Percentiles rank a stretch among this genome's conserved stretches.
These are phyloP conservation scores for Hypomecis atomaria DNA, from an alignment of 2,888 invertebrate genomes.

Conservation along the genomic window DNA sequence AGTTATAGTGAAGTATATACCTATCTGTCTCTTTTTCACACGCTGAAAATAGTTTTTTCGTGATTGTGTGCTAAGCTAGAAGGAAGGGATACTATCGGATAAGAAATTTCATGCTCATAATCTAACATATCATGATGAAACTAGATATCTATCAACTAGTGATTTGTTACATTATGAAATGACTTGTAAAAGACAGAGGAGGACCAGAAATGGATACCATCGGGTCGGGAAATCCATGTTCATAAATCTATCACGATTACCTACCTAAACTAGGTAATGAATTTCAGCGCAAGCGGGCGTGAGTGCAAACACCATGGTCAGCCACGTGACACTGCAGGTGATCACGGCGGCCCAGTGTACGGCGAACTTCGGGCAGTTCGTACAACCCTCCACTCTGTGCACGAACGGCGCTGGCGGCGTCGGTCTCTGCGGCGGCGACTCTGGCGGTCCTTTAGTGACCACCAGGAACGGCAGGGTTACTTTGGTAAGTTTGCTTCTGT, in stretches of 20 bases:
- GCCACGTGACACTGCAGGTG: constrained; percentile 57
- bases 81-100: too few species aligned
- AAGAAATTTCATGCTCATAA: too few species aligned
- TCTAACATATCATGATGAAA: too few species aligned
- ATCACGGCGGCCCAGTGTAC: constrained; percentile 53
- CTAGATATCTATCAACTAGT: too few species aligned
- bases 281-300: constrained; percentile 7
- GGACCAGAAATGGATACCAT: too few species aligned
- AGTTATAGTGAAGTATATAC: too few species aligned
- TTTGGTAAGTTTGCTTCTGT: constrained; percentile 49
- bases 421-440: constrained; percentile 63
- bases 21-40: too few species aligned
- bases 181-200: too few species aligned
- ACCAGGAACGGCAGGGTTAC: constrained; percentile 44
- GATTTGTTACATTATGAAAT: too few species aligned
- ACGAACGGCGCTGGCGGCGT: constrained; percentile 59
- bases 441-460: constrained; percentile 59
- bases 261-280: too few species aligned
- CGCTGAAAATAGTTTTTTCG: not conserved
- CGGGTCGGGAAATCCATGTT: not conserved
- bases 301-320: constrained; percentile 44
- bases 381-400: constrained; percentile 54
- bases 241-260: too few species aligned
- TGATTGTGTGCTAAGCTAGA: not conserved
- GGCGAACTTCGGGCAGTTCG: constrained; percentile 47